phyloP scores from a whole-genome alignment of 2,113 vertebrate species.

The Platysternon megacephalum region DNA sequence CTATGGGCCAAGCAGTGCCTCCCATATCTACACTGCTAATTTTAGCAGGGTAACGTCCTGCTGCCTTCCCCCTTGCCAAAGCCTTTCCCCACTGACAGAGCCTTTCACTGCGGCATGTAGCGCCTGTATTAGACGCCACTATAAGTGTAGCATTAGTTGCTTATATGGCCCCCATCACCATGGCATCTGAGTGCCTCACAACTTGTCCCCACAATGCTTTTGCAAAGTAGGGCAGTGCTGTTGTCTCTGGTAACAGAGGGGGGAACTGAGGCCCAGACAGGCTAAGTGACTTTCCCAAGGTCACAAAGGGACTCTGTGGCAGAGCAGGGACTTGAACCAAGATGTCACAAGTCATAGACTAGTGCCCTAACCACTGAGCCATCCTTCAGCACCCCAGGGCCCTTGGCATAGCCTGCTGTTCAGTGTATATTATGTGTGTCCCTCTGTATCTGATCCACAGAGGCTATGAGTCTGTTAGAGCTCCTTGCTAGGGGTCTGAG shows the following conservation, averaged over 20 bases:
- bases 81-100: background rate
- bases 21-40: background rate
- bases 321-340: background rate
- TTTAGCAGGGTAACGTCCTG: background rate
- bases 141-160: background rate
- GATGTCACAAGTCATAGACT: background rate
- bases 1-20: background rate
- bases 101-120: background rate
- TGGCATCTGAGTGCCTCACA: background rate
- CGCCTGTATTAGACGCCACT: background rate
- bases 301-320: background rate
- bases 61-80: background rate
- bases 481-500: background rate
- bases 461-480: background rate
- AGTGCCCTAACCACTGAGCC: background rate
- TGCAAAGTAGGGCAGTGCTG: background rate
- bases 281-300: background rate
- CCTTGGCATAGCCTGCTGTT: background rate
- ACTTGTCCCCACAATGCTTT: background rate
- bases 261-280: background rate
- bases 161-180: background rate
- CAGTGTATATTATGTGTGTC: background rate
- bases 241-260: background rate
- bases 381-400: background rate
- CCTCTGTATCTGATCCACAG: background rate